Evolutionary conservation across 1,140 invertebrate species (phyloP).

Genomic region (Drosophila biarmipes): DNA sequence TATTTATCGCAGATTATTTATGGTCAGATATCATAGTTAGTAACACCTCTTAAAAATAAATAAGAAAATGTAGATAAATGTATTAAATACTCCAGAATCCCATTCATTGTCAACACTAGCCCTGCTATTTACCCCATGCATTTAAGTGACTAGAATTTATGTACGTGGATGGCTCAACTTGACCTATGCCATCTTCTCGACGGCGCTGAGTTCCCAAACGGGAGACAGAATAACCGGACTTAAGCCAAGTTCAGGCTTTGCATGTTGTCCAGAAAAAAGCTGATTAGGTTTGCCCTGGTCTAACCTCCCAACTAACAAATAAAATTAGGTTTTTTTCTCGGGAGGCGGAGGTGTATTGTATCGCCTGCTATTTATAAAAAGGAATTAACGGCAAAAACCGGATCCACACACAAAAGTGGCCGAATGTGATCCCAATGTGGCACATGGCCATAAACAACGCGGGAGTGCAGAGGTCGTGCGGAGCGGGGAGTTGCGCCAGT

Average conservation of each 20-base stretch:
- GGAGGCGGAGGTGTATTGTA: constrained; percentile 39
- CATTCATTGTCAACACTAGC: not conserved
- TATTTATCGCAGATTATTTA: too few species aligned
- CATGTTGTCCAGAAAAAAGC: constrained; percentile 47
- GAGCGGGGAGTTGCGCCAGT: not conserved
- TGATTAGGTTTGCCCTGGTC: constrained; percentile 66
- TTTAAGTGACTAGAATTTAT: constrained; percentile 16
- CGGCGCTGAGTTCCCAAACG: constrained; percentile 3
- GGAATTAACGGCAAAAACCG: constrained; percentile 82
- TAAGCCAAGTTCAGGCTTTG: constrained; percentile 43
- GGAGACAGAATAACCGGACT: constrained; percentile 7
- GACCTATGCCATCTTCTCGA: constrained; percentile 1
- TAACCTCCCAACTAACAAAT: constrained; percentile 54
- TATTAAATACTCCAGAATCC: too few species aligned
- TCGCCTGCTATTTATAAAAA: constrained; percentile 78
- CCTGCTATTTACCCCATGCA: not conserved
- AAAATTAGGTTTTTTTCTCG: constrained; percentile 50
- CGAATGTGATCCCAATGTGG: constrained; percentile 73
- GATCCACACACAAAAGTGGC: constrained; percentile 65
- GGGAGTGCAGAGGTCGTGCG: constrained; percentile 11
- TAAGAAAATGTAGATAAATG: too few species aligned
- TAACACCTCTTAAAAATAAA: too few species aligned
- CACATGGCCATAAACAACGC: constrained; percentile 74
- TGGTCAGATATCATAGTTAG: too few species aligned
- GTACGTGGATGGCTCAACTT: constrained; percentile 7